Evolutionary conservation across 2,797 vertebrate species (phyloP).

Genomic region (Betta splendens): DNA sequence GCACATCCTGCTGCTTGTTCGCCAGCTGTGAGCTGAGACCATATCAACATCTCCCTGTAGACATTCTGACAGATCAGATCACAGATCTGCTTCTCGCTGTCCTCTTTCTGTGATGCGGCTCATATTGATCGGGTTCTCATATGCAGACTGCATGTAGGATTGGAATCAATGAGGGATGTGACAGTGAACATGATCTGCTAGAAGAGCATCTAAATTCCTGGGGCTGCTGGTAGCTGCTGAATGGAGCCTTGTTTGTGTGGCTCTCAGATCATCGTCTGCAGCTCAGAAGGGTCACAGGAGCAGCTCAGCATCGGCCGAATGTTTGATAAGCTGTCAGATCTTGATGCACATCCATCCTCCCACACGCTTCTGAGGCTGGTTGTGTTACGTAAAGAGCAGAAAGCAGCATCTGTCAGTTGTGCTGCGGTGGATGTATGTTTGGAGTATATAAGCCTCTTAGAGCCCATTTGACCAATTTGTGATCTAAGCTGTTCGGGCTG

Average conservation of each 20-base stretch:
- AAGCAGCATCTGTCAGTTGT: slow-evolving; percentile 14
- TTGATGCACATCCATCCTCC: slow-evolving; percentile 25
- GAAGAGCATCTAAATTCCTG: slow-evolving; percentile 11
- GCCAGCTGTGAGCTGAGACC: background rate
- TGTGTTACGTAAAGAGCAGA: slow-evolving; percentile 31
- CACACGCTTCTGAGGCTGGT: slow-evolving; percentile 21
- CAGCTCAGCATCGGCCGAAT: background rate
- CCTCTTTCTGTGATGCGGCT: slow-evolving; percentile 1
- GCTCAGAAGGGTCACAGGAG: background rate
- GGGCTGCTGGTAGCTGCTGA: slow-evolving; percentile 3
- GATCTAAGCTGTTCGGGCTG: too few species aligned
- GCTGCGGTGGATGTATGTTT: background rate
- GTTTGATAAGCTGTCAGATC: slow-evolving; percentile 1
- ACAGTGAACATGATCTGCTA: slow-evolving; percentile 16
- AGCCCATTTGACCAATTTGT: background rate
- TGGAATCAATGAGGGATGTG: slow-evolving; percentile 48
- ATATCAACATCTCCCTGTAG: background rate
- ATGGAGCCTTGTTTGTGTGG: slow-evolving; percentile 20
- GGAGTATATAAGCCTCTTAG: background rate
- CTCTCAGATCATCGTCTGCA: too few species aligned
- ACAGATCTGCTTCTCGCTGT: slow-evolving; percentile 3
- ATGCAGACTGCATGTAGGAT: slow-evolving; percentile 35
- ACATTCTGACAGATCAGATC: slow-evolving; percentile 18
- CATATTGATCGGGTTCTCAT: slow-evolving; percentile 47
- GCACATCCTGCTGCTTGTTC: background rate